Percentiles rank a stretch among this genome's conserved stretches.
Evolutionary conservation across 1,140 invertebrate genomes (phyloP).

Genomic region (Eriosoma lanigerum): DNA sequence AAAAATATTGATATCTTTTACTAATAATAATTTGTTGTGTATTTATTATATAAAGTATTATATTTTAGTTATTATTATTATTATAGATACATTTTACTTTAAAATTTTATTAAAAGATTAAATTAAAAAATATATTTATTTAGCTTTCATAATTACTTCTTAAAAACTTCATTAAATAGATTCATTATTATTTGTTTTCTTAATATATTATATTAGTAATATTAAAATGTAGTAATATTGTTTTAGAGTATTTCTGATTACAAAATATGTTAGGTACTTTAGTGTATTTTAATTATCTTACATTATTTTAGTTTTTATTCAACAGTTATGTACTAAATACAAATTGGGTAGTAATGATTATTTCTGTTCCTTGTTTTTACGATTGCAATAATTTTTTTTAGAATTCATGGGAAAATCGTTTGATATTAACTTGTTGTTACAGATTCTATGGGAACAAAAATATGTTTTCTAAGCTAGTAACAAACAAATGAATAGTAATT

Average conservation of each 20-base stretch:
- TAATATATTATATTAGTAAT: background rate
- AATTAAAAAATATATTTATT: too few species aligned
- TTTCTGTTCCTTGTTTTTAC: conserved; percentile 12
- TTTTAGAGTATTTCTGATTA: background rate
- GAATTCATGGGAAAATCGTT: conserved; percentile 29
- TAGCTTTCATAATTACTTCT: too few species aligned
- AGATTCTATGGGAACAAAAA: conserved; percentile 43
- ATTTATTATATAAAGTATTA: background rate
- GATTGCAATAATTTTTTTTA: conserved; percentile 11
- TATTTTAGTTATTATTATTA: background rate
- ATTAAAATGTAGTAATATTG: background rate
- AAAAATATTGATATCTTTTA: too few species aligned
- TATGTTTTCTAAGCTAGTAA: conserved; percentile 16
- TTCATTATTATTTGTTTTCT: too few species aligned
- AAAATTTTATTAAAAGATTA: background rate
- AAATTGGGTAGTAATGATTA: background rate
- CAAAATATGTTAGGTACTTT: background rate
- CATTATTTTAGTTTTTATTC: background rate
- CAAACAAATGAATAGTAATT: conserved; percentile 21
- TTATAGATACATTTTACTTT: too few species aligned
- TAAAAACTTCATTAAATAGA: too few species aligned
- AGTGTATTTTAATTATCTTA: background rate
- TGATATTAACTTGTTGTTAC: conserved; percentile 19
- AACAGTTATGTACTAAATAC: conserved; percentile 5
- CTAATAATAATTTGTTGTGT: background rate